Evolutionary conservation across 2,888 invertebrate genomes (phyloP).

Genomic region (Adela reaumurella): DNA sequence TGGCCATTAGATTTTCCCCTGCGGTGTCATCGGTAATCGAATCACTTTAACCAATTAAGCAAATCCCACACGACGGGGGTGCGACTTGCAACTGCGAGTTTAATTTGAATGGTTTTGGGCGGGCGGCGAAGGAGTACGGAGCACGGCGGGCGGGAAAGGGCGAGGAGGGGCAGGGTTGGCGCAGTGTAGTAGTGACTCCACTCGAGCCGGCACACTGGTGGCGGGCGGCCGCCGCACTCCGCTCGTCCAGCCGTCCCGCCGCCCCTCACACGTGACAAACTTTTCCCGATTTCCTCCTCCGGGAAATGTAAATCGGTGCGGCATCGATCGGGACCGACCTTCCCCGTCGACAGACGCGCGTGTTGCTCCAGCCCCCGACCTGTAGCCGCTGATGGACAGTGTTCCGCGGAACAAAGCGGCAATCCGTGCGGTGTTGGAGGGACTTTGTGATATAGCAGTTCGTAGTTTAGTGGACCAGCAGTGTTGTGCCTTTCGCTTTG

Average conservation of each 20-base stretch:
- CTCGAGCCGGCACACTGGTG: conserved; percentile 48
- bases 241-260: conserved; percentile 26
- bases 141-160: conserved; percentile 14
- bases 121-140: conserved; percentile 14
- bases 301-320: conserved; percentile 54
- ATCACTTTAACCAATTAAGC: conserved; percentile 27
- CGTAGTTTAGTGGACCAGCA: conserved; percentile 38
- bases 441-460: background rate
- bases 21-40: conserved; percentile 16
- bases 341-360: conserved; percentile 34
- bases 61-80: conserved; percentile 14
- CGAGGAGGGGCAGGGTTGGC: conserved; percentile 20
- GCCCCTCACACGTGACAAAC: conserved; percentile 43
- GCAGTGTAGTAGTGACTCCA: conserved; percentile 50
- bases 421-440: background rate
- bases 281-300: conserved; percentile 48
- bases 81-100: background rate
- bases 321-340: conserved; percentile 50
- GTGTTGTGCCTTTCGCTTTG: conserved; percentile 34
- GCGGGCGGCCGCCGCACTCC: conserved; percentile 54
- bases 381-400: background rate
- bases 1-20: background rate
- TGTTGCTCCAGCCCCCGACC: too few species aligned
- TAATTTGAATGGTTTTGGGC: conserved; percentile 11
- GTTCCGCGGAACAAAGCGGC: background rate